These are phyloP conservation scores for Cephus nigrinus DNA, from an alignment of 2,888 invertebrate species.

Conservation along the genomic window DNA sequence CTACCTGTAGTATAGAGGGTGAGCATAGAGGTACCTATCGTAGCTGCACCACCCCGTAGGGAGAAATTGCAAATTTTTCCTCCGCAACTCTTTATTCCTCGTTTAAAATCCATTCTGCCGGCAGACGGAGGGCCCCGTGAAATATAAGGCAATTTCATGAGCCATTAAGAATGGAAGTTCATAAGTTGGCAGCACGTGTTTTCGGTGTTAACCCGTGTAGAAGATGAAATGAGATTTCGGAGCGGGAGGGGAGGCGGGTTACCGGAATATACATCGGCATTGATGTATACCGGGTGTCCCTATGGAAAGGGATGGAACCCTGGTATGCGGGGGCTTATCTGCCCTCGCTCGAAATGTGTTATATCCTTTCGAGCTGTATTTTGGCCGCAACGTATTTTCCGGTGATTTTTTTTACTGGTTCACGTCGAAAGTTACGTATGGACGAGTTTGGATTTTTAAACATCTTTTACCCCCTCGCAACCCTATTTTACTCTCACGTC, in stretches of 20 bases:
- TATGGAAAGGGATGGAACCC: slow-evolving; percentile 19
- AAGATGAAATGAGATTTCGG: slow-evolving; percentile 54
- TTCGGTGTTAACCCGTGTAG: slow-evolving; percentile 58
- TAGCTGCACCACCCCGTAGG: neutral
- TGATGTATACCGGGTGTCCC: slow-evolving; percentile 42
- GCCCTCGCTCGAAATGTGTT: slow-evolving; percentile 23
- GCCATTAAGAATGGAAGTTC: slow-evolving; percentile 58
- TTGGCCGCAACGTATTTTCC: slow-evolving; percentile 2
- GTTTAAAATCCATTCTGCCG: slow-evolving; percentile 39
- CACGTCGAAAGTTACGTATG: slow-evolving; percentile 35
- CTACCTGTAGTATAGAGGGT: neutral
- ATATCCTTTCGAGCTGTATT: slow-evolving; percentile 3
- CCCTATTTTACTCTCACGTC: slow-evolving; percentile 3
- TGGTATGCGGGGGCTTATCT: slow-evolving; percentile 21
- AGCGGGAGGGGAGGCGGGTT: slow-evolving; percentile 27
- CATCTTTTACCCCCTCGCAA: neutral
- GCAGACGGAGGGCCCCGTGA: slow-evolving; percentile 38
- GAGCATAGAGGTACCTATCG: neutral
- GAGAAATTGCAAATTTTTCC: neutral
- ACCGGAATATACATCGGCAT: slow-evolving; percentile 27
- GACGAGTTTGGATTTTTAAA: slow-evolving; percentile 28
- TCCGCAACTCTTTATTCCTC: slow-evolving; percentile 4
- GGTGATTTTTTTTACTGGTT: slow-evolving; percentile 8
- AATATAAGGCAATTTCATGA: slow-evolving; percentile 61
- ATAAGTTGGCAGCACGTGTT: slow-evolving; percentile 57